Base-by-base conservation (phyloP, 1,140 invertebrate genomes). In the Pseudomyrmex cubaensis region DNA sequence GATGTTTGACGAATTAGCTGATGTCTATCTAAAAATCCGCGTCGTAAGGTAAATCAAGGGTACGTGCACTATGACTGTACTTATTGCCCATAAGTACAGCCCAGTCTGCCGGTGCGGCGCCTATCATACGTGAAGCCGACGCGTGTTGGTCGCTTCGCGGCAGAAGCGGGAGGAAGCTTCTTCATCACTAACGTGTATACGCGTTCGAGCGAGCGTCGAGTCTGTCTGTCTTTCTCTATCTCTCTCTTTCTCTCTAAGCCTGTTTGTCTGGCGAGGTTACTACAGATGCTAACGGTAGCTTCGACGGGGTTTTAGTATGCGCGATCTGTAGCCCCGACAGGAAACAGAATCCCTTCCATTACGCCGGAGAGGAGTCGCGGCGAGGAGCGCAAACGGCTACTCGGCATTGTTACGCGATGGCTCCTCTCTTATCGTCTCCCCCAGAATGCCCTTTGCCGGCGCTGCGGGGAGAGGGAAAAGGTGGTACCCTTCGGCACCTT, bases 341-440 rank as follows among this genome's bases (percentile, higher is more conserved):
- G 90, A 92, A 92, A 91, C 88, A 80, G 87, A 88, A 87, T 89
- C 85, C 85, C 87, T 90, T 85, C 86, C 85, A 90, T 91, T 88
- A 90, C 84, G 35, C 35, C 35, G 75, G 64, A 20, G 76, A 57
- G 64, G 22, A 82, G 63, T 20, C 46, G 76, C 64, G 20, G 52
- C 64, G 57, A 25, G 64, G 9, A 48, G 70, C 64, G 78, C 62
- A 64, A 75, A 62, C 54, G 82, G 80, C 76, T 87, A 84, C 78
- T 83, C 35, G 72, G 84, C 90, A 92, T 92, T 91, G 89, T 91
- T 92, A 90, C 87, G 88, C 84, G 83, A 86, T 72, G 66, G 83
- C 67, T 20, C 64, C 74, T 57, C 66, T 84, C 86, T 89, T 84
- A 85, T 84, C 86, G 86, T 77, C 35, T 17, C 67, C 5, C 5